Evolutionary conservation across 2,888 invertebrate species (phyloP), one percentile per base, ranked within the genome.

Genomic region (Syritta pipiens): DNA sequence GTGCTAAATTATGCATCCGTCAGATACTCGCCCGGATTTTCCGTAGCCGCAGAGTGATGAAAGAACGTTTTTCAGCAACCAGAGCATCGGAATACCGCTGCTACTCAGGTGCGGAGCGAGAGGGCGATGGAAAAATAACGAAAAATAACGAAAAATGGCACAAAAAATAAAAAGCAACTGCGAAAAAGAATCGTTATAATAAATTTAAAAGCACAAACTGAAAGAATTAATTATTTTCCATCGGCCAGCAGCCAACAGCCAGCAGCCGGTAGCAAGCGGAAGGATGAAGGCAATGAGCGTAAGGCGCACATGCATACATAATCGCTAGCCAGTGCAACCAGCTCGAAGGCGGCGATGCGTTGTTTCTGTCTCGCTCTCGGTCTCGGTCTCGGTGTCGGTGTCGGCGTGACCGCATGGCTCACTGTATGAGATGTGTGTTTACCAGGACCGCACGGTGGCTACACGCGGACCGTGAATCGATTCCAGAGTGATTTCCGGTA

Each of bases 401-500:
- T 4, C 6, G 12, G 12, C 12, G 35, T 44, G 37, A 53, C 22
- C 63, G 9, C 32, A 19, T 35, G 49, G 26, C 28, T 19, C 10
- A 10, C 2, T 10, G 10, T 3, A 6, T 3, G 20, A 19, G 42
- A 7, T 19, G 3, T 28, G 9, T 20, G 37, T 20, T 49, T 14
- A 24, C 32, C 59, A 4, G 4, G 7, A 24, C 42, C 26, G 6
- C 6, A 28, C 9, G 19, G 3, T 10, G 12, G 44, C 9, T 6
- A 6, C 40, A 9, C 12, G 5, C 32, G 1, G 1, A 19, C 4
- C 4, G 12, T 40, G 30, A 59, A 37, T 48, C 30, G 28, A 63
- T 42, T 62, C 19, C 40, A 22, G n/a, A 57, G 28, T 37, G 69
- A 76, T 63, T 71, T 77, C 76, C 76, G 51, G 63, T 46, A 26